A percentile compares a stretch with the other conserved stretches of the same genome.
phyloP scores from a whole-genome alignment of 2,113 vertebrate species.

The Taurulus bubalis region DNA sequence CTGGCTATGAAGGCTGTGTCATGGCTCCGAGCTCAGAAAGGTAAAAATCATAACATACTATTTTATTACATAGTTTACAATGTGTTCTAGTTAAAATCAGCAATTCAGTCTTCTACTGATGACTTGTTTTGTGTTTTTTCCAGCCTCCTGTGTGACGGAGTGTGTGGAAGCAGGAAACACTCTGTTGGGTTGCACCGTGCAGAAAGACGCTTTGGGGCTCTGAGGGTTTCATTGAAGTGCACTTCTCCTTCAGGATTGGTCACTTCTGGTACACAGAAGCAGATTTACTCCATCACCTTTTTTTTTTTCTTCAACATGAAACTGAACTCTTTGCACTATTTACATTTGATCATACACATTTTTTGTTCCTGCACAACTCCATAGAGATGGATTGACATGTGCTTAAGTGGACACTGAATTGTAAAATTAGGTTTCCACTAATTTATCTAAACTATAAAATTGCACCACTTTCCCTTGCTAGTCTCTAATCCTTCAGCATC shows the following conservation, averaged over 20 bases:
- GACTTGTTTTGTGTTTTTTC: not conserved
- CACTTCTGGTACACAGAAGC: no score
- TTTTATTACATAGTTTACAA: not conserved
- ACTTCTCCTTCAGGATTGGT: not conserved
- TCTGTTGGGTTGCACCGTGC: conserved; percentile 59
- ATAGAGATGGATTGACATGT: no score
- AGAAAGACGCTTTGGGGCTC: conserved; percentile 54
- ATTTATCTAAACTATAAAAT: no score
- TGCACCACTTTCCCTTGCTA: no score
- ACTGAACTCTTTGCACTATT: no score
- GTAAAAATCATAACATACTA: conserved; percentile 42
- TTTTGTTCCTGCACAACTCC: no score
- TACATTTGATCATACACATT: no score
- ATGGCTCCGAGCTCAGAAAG: conserved; percentile 78
- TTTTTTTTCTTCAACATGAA: no score
- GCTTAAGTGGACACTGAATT: no score
- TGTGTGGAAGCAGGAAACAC: conserved; percentile 72
- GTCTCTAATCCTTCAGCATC: no score
- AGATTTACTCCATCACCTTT: no score
- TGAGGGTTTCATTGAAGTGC: not conserved
- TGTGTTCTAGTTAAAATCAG: not conserved
- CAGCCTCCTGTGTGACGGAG: conserved; percentile 58
- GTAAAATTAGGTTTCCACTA: no score
- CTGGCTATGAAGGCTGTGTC: conserved; percentile 82
- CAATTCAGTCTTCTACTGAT: not conserved